Base-by-base conservation (phyloP, 2,113 vertebrate genomes). In the Sylvilagus bachmani region DNA sequence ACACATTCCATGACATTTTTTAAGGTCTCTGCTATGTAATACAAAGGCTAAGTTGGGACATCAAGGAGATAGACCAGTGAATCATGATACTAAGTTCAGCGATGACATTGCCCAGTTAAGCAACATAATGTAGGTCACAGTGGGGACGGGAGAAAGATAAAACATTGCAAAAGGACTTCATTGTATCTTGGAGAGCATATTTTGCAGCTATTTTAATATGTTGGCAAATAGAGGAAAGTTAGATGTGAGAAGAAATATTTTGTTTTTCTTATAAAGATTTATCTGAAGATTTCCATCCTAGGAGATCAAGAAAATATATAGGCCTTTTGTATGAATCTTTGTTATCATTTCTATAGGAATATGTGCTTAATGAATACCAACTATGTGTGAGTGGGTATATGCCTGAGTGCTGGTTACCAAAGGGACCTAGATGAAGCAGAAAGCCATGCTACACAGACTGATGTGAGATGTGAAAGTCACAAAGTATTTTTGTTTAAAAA, bases 71-170 rank as follows among this genome's bases (percentile, higher is more conserved):
- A 70, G 66, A 71, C 44, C 55, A 38, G 12, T 82, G n/a, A 89
- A 25, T 83, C 77, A 89, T 74, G 90, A 16, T 31, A 75, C 55
- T 93, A 91, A 69, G 62, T 86, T 91, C 79, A 71, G 16, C 36
- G 29, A n/a, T 83, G 66, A 67, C n/a, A 14, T 70, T 75, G 64
- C 19, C 33, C 51, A 83, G 29, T 49, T 80, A 92, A 79, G 36
- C n/a, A 53, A 58, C 38, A 64, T 74, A 58, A 58, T 89, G 86
- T 83, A 86, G 91, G n/a, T 73, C 38, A 64, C 24, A 82, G 58
- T 93, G 64, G 94, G 64, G n/a, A 19, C 58, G 62, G 51, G 21
- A 89, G 36, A 95, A 81, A 58, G 10, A 44, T 62, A 62, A 91
- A 95, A 79, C 44, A 8, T 31, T 93, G n/a, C 58, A 77, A 78